phyloP scores from a whole-genome alignment of 2,797 vertebrate genomes.

The Microctenopoma steveboyesi region DNA sequence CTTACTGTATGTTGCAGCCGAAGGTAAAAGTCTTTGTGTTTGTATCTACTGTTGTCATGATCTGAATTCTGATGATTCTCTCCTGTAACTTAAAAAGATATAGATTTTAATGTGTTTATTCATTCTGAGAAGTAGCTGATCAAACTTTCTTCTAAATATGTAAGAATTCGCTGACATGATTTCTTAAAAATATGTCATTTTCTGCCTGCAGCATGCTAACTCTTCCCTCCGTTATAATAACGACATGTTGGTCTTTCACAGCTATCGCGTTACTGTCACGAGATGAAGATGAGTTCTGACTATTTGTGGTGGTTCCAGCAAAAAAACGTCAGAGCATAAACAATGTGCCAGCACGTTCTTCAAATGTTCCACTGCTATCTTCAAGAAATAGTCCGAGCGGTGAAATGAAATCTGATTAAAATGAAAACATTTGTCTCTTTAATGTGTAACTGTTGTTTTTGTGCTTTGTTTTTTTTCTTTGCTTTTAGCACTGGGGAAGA shows the following conservation, averaged over 20 bases:
- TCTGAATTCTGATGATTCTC: conserved; percentile 38
- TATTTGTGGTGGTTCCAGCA: conserved; percentile 63
- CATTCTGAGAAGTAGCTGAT: conserved; percentile 45
- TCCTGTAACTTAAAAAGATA: conserved; percentile 13
- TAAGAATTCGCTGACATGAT: conserved; percentile 51
- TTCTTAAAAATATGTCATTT: conserved; percentile 51
- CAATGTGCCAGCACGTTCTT: conserved; percentile 56
- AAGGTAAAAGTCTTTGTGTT: conserved; percentile 35
- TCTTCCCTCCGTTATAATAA: conserved; percentile 55
- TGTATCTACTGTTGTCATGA: conserved; percentile 35
- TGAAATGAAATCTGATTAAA: conserved; percentile 59
- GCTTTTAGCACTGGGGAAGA: conserved; percentile 79
- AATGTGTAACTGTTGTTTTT: conserved; percentile 80
- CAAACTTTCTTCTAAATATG: conserved; percentile 53
- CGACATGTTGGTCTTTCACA: conserved; percentile 66
- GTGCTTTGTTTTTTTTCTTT: conserved; percentile 38
- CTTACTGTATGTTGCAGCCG: conserved; percentile 27
- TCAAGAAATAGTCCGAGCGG: conserved; percentile 49
- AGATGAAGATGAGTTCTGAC: conserved; percentile 54
- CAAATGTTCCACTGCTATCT: conserved; percentile 53
- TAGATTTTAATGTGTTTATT: conserved; percentile 57
- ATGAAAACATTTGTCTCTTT: conserved; percentile 63
- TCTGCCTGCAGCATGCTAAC: conserved; percentile 53
- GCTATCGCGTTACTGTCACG: conserved; percentile 61
- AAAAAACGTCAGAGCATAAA: conserved; percentile 51